phyloP scores from a whole-genome alignment of 92 coral and sea anemone genomes.

The Zoanthus gigantus region DNA sequence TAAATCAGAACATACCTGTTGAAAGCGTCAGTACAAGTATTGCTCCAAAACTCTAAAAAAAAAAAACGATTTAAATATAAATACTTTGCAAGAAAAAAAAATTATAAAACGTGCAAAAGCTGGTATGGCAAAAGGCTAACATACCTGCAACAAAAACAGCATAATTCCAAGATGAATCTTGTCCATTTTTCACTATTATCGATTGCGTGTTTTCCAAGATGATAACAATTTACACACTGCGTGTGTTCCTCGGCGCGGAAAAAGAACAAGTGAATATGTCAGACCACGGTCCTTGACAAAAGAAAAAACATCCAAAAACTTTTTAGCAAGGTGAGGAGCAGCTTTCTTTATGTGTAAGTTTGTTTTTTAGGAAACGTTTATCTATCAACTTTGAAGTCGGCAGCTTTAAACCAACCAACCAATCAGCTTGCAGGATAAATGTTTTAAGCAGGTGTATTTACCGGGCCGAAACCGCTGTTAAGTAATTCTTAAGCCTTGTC shows the following conservation, averaged over 20 bases:
- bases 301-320: neutral
- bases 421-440: slow-evolving; percentile 17
- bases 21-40: neutral
- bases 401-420: slow-evolving; percentile 36
- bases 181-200: slow-evolving; percentile 4
- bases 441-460: slow-evolving; percentile 40
- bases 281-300: neutral
- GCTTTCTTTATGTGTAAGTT: slow-evolving; percentile 25
- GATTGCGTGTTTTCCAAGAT: neutral
- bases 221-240: neutral
- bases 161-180: neutral
- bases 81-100: neutral
- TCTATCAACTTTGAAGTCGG: slow-evolving; percentile 3
- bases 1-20: neutral
- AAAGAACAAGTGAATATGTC: neutral
- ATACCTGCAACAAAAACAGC: slow-evolving; percentile 37
- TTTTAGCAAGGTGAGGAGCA: neutral
- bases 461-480: slow-evolving; percentile 35
- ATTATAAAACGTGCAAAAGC: neutral
- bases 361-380: neutral
- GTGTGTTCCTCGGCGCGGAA: neutral
- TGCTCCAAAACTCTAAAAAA: slow-evolving; percentile 1
- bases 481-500: slow-evolving; percentile 42
- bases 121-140: neutral
- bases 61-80: neutral